Percentiles rank a stretch among this genome's conserved stretches.
These are phyloP conservation scores for Oscheius onirici DNA, from an alignment of 2,888 invertebrate species.

Conservation along the genomic window DNA sequence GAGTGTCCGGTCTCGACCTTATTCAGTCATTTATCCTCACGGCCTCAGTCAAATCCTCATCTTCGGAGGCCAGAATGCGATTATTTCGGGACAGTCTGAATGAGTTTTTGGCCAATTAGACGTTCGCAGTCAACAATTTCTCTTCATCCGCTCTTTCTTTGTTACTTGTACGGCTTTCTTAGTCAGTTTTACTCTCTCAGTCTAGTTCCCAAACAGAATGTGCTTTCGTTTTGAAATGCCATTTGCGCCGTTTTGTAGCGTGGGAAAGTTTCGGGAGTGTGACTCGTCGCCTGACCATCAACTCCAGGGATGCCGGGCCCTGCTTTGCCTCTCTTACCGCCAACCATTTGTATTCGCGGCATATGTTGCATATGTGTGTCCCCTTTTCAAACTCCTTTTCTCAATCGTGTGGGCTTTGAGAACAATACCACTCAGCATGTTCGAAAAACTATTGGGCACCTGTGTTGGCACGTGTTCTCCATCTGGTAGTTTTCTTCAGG, in stretches of 20 bases:
- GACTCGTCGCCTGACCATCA: conserved; percentile 13
- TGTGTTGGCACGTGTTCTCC: too few species aligned
- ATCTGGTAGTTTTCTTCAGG: too few species aligned
- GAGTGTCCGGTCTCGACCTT: conserved; percentile 26
- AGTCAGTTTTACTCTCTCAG: neutral
- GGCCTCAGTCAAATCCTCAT: conserved; percentile 27
- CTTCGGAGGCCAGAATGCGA: conserved; percentile 28
- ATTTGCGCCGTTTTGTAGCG: conserved; percentile 9
- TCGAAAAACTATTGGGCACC: too few species aligned
- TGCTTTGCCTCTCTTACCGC: neutral
- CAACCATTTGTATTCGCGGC: neutral
- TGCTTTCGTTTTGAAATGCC: neutral
- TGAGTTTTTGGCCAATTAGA: conserved; percentile 31
- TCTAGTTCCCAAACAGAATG: neutral
- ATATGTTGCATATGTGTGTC: too few species aligned
- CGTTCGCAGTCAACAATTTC: neutral
- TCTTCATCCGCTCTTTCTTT: too few species aligned
- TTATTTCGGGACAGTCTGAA: conserved; percentile 28
- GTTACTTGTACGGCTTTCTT: neutral
- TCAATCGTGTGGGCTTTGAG: too few species aligned
- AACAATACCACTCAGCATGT: too few species aligned
- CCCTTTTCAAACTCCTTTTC: too few species aligned
- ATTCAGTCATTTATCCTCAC: conserved; percentile 20
- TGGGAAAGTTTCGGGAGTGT: conserved; percentile 12
- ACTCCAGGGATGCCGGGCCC: neutral